Conservation (phyloP, 2,797 vertebrate genomes). For the Anguilla pacifica region DNA sequence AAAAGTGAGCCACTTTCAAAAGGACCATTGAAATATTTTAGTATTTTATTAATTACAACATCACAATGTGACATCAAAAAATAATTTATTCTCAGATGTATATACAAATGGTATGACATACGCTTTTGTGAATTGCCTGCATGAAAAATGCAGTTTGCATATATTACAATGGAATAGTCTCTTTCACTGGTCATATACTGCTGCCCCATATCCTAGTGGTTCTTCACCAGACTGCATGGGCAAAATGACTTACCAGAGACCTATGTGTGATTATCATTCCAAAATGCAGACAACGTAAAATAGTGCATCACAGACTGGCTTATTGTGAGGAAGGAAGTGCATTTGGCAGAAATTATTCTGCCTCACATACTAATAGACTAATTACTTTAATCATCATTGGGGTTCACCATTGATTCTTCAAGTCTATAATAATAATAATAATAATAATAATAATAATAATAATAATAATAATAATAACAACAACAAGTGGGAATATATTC, state of each 20-base stretch:
- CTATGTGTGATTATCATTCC: neutral
- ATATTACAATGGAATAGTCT: conserved; percentile 21
- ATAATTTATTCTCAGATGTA: conserved; percentile 76
- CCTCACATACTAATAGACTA: conserved; percentile 61
- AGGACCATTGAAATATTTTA: conserved; percentile 16
- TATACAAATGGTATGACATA: conserved; percentile 49
- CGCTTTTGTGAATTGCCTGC: conserved; percentile 54
- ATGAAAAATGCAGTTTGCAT: conserved; percentile 61
- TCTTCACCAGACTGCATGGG: conserved; percentile 18
- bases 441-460: conserved; percentile 43
- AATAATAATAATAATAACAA: neutral
- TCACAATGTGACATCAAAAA: conserved; percentile 51
- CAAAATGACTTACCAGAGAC: neutral
- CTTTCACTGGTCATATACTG: conserved; percentile 27
- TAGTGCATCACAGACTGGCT: neutral
- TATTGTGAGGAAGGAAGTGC: neutral
- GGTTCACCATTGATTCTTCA: neutral
- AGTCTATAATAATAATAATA: conserved; percentile 27
- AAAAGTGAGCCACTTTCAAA: neutral
- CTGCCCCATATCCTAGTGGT: neutral
- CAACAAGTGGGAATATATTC: neutral
- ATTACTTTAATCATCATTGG: conserved; percentile 46
- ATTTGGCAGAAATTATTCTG: conserved; percentile 68
- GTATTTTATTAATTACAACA: conserved; percentile 26
- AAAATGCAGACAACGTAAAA: neutral